Conservation (phyloP, 2,113 vertebrate species). For the Phalacrocorax pelagicus region DNA sequence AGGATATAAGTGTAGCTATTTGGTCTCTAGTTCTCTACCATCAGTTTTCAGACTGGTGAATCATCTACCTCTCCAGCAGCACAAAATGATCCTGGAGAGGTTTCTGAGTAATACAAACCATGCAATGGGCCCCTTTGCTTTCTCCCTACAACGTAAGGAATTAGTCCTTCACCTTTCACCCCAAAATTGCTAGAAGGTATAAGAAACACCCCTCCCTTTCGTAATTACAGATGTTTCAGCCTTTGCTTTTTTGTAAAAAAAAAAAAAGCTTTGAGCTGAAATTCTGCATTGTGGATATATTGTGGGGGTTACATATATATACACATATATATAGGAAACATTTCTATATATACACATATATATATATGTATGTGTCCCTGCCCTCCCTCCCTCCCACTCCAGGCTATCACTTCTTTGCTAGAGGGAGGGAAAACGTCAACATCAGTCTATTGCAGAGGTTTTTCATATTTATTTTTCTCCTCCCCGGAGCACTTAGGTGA, state of each 20-base stretch:
- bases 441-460: conserved; percentile 22
- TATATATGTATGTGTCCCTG: neutral
- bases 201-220: neutral
- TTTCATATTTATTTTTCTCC: conserved; percentile 44
- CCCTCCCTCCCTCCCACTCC: neutral
- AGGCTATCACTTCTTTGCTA: neutral
- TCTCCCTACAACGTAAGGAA: neutral
- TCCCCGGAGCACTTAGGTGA: conserved; percentile 39
- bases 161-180: neutral
- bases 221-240: neutral
- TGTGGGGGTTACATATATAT: neutral
- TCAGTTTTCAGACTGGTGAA: conserved; percentile 11
- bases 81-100: neutral
- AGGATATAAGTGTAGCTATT: conserved; percentile 25
- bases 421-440: neutral
- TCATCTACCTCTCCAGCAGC: conserved; percentile 9
- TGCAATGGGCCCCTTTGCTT: neutral
- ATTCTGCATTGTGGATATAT: neutral
- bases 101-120: conserved; percentile 10
- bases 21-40: conserved; percentile 27
- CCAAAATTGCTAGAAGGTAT: neutral
- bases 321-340: neutral
- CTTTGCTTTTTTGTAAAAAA: neutral
- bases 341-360: neutral
- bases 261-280: neutral